phyloP scores from a whole-genome alignment of 2,113 vertebrate species.

The Nycticorax nycticorax region DNA sequence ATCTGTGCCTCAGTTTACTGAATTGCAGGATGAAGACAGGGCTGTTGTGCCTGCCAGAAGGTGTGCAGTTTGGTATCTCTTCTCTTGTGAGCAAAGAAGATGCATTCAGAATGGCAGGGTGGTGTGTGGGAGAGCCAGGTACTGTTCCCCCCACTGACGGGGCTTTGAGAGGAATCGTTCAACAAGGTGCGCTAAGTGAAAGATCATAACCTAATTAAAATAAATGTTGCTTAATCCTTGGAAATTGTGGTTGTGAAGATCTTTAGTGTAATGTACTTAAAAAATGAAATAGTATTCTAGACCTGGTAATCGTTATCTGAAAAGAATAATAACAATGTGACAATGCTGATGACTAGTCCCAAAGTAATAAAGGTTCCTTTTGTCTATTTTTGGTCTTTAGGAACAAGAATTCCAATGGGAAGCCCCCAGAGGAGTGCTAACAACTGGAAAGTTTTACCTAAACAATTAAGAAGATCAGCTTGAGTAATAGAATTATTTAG shows the following conservation, averaged over 20 bases:
- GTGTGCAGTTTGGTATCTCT: not conserved
- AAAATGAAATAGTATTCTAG: not conserved
- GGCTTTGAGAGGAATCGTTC: not conserved
- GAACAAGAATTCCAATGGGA: not conserved
- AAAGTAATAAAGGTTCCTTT: not conserved
- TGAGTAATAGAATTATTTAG: not conserved
- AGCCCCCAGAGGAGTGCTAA: not conserved
- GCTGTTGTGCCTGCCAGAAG: not conserved
- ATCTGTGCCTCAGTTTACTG: not conserved
- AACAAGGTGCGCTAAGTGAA: not conserved
- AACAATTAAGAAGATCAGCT: not conserved
- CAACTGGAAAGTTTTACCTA: not conserved
- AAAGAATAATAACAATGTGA: not conserved
- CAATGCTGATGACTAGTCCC: not conserved
- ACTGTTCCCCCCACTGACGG: not conserved
- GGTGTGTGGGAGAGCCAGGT: not conserved
- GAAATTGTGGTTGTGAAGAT: not conserved
- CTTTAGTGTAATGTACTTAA: not conserved
- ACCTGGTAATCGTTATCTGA: not conserved
- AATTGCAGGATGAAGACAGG: not conserved
- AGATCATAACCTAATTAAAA: not conserved
- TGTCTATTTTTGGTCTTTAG: not conserved
- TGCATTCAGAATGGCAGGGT: accelerated
- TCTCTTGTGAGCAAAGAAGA: not conserved
- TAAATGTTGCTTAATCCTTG: not conserved